Evolutionary conservation across 2,888 invertebrate genomes (phyloP), one percentile per base, ranked within the genome.

Genomic region (Parnassius smintheus): DNA sequence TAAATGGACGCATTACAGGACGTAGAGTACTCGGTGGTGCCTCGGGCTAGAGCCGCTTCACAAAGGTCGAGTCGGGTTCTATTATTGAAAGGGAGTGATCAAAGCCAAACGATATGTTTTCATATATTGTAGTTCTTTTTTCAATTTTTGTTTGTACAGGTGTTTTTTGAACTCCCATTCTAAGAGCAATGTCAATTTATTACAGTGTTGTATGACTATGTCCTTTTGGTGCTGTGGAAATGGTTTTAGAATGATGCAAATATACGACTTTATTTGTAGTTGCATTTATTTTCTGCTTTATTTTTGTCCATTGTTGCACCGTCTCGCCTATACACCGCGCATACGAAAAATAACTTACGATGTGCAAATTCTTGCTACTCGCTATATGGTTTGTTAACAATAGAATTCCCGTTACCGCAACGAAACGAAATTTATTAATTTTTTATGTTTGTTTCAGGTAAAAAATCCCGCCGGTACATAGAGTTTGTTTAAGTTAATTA

Each of bases 71-170:
- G 78, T 74, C 78, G 77, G 69, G 72, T 78, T 83, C 81, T 83
- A 87, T 87, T 89, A 88, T 89, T 86, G 88, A 86, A 87, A 87
- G 83, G 86, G 88, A 84, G 82, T 84, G 91, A 88, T 90, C 89
- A 89, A 89, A 89, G 88, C 82, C 80, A 78, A 79, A 77, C 82
- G 83, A 83, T 83, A 86, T 78, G 86, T 83, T 83, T 81, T 82
- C 78, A 78, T 82, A 82, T 80, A 83, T 81, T 82, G 82, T 83
- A 79, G 74, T 81, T 78, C 78, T 75, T 80, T 81, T 81, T 83
- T 76, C 77, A 78, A 76, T 82, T 80, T 77, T 77, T 82, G 78
- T 86, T 82, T 85, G 76, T 79, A 75, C 82, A 85, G 81, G 81
- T 86, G 78, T 82, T 80, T 80, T 77, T 77, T 69, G 75, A 72